Evolutionary conservation across 2,113 vertebrate genomes (phyloP), one percentile per base, ranked within the genome.

Genomic region (Otolemur garnettii): DNA sequence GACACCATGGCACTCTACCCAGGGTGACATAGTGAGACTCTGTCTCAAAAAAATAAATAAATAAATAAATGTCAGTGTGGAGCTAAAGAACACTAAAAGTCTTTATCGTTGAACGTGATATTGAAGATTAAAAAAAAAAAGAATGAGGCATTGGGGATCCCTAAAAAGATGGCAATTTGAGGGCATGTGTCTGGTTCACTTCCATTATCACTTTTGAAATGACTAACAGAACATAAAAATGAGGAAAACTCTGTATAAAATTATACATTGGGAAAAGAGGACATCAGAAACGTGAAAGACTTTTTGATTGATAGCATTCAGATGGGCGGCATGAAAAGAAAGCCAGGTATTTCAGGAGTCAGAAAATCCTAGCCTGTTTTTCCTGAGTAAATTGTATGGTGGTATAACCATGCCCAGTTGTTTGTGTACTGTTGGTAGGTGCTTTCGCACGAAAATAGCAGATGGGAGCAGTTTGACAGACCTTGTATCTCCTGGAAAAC

Each of bases 31-130:
- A 9, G 45, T 50, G 45, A 50, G 45, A 50, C 7, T 50, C 45
- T 50, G 45, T 50, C 45, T 50, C 45, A 50, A 50, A 50, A 50
- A 50, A 50, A 50, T 5, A 50, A 50, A 50, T 10, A 50, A 50
- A 50, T 50, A 50, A 45, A 45, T 45, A 45, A 45, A 50, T 50
- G 88, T 91, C 95, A 87, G n/a, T 80, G 69, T 69, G 71, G n/a
- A 90, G 14, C 55, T 90, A 90, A 86, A 93, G 62, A 87, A 81
- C n/a, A 38, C 90, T 71, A 93, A 88, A 62, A 8, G 57, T 93
- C 86, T 93, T 94, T 80, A 80, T 88, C 50, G 57, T 93, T 35
- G 74, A 94, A 94, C 62, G 14, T 94, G 64, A 74, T 87, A 87
- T 7, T 72, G 50, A 93, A 91, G 78, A 88, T 68, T 50, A 42